Evolutionary conservation across 2,888 invertebrate species (phyloP).

Genomic region (Rapana venosa): DNA sequence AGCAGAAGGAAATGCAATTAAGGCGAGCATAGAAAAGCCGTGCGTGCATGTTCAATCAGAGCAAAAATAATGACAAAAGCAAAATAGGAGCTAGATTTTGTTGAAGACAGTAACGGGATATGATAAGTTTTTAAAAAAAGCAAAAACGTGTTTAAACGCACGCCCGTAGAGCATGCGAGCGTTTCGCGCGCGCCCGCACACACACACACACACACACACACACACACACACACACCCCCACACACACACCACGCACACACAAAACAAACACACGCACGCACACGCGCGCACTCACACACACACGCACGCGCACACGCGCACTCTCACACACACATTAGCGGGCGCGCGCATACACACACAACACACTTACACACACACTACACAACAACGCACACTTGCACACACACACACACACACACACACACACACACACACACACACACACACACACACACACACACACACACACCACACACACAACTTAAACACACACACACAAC

Average conservation of each 20-base stretch:
- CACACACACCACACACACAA: background rate
- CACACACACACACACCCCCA: background rate
- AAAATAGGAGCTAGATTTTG: too few species aligned
- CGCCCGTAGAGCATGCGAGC: too few species aligned
- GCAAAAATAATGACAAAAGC: too few species aligned
- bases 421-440: background rate
- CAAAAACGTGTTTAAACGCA: too few species aligned
- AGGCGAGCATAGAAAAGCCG: too few species aligned
- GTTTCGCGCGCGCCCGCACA: conserved; percentile 35
- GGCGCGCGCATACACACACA: background rate
- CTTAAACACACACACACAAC: background rate
- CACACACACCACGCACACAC: background rate
- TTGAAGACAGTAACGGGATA: too few species aligned
- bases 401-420: background rate
- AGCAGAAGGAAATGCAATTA: too few species aligned
- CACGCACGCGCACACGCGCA: background rate
- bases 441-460: background rate
- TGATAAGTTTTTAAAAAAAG: too few species aligned
- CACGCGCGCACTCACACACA: too few species aligned
- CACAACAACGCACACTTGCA: background rate
- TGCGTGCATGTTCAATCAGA: too few species aligned
- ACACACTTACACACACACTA: background rate
- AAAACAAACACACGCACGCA: too few species aligned
- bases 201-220: conserved; percentile 39
- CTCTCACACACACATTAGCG: background rate